A percentile compares a stretch with the other conserved stretches of the same genome.
phyloP scores from a whole-genome alignment of 64 coral and sea anemone species.

The Dendrophyllia cribrosa region DNA sequence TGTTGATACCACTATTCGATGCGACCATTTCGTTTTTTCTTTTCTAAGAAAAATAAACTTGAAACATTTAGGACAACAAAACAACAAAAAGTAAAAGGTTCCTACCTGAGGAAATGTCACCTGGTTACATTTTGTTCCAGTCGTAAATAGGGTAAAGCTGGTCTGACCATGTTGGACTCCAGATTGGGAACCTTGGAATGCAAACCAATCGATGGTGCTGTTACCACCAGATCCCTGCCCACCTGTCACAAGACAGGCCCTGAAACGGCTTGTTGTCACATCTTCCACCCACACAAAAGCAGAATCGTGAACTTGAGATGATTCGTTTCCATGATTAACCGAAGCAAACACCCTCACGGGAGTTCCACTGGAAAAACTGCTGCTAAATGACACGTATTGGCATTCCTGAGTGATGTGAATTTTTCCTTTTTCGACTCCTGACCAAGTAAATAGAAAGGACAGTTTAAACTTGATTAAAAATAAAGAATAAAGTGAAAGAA shows the following conservation, averaged over 20 bases:
- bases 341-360: background rate
- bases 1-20: too few species aligned
- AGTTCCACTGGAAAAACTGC: background rate
- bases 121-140: background rate
- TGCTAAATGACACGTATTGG: background rate
- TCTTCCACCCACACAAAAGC: conserved; percentile 21
- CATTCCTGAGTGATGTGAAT: background rate
- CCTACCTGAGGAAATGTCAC: background rate
- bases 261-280: background rate
- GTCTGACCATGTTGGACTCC: background rate
- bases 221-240: background rate
- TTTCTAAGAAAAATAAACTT: background rate
- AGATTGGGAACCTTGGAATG: conserved; percentile 5
- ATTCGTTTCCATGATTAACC: background rate
- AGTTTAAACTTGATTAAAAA: too few species aligned
- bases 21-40: too few species aligned
- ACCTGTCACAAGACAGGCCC: conserved; percentile 7
- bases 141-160: background rate
- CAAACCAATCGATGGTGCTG: conserved; percentile 29
- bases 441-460: background rate
- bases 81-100: too few species aligned
- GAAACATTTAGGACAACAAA: too few species aligned
- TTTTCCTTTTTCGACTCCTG: conserved; percentile 7
- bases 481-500: too few species aligned
- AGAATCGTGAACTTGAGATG: background rate